Evolutionary conservation across 2,113 vertebrate genomes (phyloP), one percentile per base, ranked within the genome.

Genomic region (Steatornis caripensis): DNA sequence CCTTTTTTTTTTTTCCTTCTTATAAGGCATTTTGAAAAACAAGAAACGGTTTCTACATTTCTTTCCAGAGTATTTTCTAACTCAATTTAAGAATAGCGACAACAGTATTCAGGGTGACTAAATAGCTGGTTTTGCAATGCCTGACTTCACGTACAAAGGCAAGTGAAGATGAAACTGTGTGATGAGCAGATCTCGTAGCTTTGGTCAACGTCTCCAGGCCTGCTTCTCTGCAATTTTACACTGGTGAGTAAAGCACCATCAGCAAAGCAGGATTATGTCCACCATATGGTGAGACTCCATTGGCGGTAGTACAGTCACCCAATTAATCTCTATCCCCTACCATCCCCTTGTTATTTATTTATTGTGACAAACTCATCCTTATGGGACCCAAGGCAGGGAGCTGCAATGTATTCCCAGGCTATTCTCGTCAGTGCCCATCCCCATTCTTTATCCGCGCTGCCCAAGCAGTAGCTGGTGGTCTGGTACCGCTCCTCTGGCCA

Each of bases 311-410:
- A 87, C 87, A 92, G 75, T 70, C 95, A 92, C 89, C 93, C 95
- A 95, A 95, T 97, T 96, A 96, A 96, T 97, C 95, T 95, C 89
- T 87, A 69, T 89, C 87, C 89, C 72, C 49, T 80, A 60, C 89
- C 84, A 91, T 34, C 81, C 72, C 74, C 89, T 97, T 95, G 94
- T 91, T 96, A 97, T 95, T 95, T 93, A 97, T 96, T 97, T 95
- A 95, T 96, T 96, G 94, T 97, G 96, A 96, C 94, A 97, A 95
- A 96, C 86, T 41, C 89, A 82, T 95, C 97, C 91, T 95, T 87
- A 22, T 79, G 96, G 84, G 97, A 97, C 77, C 65, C 54, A 12
- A 26, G 89, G 91, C 72, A 3, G 61, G 80, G 92, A 92, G 83
- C 62, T 62, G 71, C 1, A n/a, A n/a, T n/a, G 0, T 87, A 49